These are phyloP conservation scores for Drosophila erecta DNA, from an alignment of 1,140 invertebrate species.

Conservation along the genomic window DNA sequence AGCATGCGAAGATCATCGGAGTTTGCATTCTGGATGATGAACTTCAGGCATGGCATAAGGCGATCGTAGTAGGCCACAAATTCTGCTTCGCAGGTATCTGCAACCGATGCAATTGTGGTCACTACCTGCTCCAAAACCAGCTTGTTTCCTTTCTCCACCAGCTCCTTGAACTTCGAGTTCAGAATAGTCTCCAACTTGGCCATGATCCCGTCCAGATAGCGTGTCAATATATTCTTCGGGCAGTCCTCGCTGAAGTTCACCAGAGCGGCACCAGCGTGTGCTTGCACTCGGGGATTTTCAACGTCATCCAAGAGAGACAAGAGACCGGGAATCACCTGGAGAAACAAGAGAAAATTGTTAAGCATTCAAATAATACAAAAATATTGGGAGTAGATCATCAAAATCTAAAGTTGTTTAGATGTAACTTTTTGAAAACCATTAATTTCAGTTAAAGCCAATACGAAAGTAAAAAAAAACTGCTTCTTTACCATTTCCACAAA, in stretches of 20 bases:
- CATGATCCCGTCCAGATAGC: conserved; percentile 96
- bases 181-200: conserved; percentile 95
- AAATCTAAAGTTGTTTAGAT: too few relatives aligned
- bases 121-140: conserved; percentile 98
- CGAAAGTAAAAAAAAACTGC: too few relatives aligned
- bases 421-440: too few relatives aligned
- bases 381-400: too few relatives aligned
- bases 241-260: conserved; percentile 99
- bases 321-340: conserved; percentile 93
- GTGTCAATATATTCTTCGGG: conserved; percentile 96
- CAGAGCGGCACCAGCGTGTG: conserved; percentile 96
- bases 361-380: too few relatives aligned
- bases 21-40: conserved; percentile 97
- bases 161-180: conserved; percentile 96
- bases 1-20: conserved; percentile 94
- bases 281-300: conserved; percentile 96
- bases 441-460: too few relatives aligned
- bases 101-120: conserved; percentile 99
- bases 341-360: background rate
- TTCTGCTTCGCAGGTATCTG: conserved; percentile 99
- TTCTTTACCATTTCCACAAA: too few relatives aligned
- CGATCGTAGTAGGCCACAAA: conserved; percentile 91
- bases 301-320: conserved; percentile 96
- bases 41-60: conserved; percentile 98
- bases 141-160: conserved; percentile 97